Evolutionary conservation across 2,797 vertebrate genomes (phyloP).

Genomic region (Lepidocolaptes lacrymiger): DNA sequence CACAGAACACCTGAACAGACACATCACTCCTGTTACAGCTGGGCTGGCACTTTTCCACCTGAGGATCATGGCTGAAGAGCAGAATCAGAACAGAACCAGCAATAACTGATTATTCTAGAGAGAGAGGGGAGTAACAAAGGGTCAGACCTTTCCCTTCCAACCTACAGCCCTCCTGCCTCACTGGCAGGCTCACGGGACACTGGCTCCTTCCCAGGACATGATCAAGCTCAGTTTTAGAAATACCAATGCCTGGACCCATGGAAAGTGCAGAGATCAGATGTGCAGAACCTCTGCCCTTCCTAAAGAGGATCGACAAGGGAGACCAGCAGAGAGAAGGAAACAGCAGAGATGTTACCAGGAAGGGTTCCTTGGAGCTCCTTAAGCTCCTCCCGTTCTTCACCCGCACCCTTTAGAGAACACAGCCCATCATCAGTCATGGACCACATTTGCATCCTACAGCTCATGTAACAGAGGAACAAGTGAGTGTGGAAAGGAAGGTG

Average conservation of each 20-base stretch:
- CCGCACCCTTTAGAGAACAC: neutral
- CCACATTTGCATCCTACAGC: neutral
- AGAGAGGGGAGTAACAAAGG: neutral
- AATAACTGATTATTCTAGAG: no score
- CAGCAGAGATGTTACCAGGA: neutral
- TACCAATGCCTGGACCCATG: rapidly evolving
- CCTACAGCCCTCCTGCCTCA: rapidly evolving
- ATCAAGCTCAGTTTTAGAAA: neutral
- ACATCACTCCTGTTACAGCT: neutral
- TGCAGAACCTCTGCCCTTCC: neutral
- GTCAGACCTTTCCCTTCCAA: neutral
- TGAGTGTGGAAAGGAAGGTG: rapidly evolving
- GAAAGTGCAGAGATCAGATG: rapidly evolving
- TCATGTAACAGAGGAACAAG: neutral
- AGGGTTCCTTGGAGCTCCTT: neutral
- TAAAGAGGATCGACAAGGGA: no score
- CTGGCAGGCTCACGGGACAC: rapidly evolving
- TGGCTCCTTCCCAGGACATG: rapidly evolving
- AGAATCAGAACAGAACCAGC: neutral
- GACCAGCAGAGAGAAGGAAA: neutral
- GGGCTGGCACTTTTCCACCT: neutral
- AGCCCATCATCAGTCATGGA: rapidly evolving
- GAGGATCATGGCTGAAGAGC: neutral
- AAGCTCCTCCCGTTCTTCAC: neutral
- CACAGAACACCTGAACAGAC: neutral